Evolutionary conservation across 2,113 vertebrate genomes (phyloP), one percentile per base, ranked within the genome.

Genomic region (Sylvia atricapilla): DNA sequence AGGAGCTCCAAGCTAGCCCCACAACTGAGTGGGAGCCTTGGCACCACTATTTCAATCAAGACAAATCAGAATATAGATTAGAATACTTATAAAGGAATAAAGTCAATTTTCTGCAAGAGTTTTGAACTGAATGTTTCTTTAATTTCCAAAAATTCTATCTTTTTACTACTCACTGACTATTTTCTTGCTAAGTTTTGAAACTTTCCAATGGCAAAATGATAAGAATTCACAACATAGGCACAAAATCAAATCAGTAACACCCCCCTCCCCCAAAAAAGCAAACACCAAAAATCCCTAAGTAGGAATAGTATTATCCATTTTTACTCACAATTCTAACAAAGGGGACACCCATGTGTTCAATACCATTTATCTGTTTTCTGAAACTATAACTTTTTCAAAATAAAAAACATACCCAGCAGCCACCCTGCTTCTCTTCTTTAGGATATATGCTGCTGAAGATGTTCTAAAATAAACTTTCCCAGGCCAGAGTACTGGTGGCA

Each of bases 181-280:
- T 89, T 77, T 87, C 25, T 33, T 72, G 39, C 16, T 50, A 67
- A 27, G 7, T 63, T 95, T 91, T 78, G 15, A 50, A 90, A 72
- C 6, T 44, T 91, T 55, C 8, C n/a, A 69, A 15, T 43, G 22
- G n/a, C 31, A 86, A 93, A 73, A 91, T 66, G 17, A 58, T 74
- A 88, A 13, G 37, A 84, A 70, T 63, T 75, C 43, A 49, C n/a
- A 79, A 28, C 37, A 63, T 14, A 39, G 84, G 17, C n/a, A 79
- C 47, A 75, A 89, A 83, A 85, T 56, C 33, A 52, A 66, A 72
- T 35, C 43, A 83, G 15, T 47, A 72, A 41, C 3, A 2, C 7
- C 4, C 1, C 7, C 6, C 10, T 6, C 6, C 3, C 5, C 6
- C 7, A 15, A 53, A 78, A 28, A 66, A 47, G 73, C 4, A 19